Conservation (phyloP, 2,888 invertebrate genomes). For the Andricus quercusramuli region DNA sequence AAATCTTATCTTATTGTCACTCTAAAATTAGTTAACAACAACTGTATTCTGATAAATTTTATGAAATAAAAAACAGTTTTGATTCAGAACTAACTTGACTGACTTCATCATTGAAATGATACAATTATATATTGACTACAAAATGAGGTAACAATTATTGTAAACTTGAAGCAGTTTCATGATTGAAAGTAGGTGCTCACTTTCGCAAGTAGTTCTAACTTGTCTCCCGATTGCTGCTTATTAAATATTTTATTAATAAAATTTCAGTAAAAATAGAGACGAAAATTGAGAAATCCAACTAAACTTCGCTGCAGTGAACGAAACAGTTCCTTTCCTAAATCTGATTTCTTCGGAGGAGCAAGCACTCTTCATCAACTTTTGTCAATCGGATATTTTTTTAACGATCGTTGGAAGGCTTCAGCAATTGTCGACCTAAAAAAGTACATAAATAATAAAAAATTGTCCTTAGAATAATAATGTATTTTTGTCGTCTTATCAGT, state of each 20-base stretch:
- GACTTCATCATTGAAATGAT: background rate
- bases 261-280: background rate
- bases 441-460: conserved; percentile 43
- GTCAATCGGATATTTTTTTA: conserved; percentile 77
- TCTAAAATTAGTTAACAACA: too few species aligned
- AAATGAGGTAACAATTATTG: background rate
- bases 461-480: conserved; percentile 18
- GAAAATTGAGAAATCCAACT: background rate
- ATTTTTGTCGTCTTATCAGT: background rate
- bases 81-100: background rate
- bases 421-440: conserved; percentile 84
- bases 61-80: background rate
- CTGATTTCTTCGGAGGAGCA: background rate
- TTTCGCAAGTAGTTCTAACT: too few species aligned
- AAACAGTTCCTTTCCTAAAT: background rate
- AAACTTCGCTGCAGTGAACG: background rate
- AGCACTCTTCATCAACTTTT: conserved; percentile 56
- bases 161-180: background rate
- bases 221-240: background rate
- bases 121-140: background rate
- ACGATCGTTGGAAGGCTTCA: conserved; percentile 88
- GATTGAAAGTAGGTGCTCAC: background rate
- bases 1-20: background rate
- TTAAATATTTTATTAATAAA: background rate
- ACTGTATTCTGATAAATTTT: background rate